Evolutionary conservation across 2,797 vertebrate genomes (phyloP), one percentile per base, ranked within the genome.

Genomic region (Sorex maritimensis): DNA sequence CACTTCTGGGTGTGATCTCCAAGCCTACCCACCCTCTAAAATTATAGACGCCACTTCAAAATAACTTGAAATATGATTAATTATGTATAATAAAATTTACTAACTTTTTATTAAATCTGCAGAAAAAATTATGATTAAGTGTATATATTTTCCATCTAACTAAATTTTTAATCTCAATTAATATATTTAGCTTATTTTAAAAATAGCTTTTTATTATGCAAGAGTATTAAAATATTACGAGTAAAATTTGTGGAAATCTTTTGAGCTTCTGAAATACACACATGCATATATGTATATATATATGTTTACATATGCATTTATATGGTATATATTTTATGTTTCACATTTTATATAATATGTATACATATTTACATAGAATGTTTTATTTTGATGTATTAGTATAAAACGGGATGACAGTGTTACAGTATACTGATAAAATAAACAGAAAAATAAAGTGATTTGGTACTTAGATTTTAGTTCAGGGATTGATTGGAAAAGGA

Each of bases 31-130:
- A 61, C 58, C 21, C 58, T 61, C 58, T 15, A 61, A 61, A 61
- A 21, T 21, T 61, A 61, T 61, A 61, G 15, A 61, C 21, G 21
- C 21, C 21, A 61, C 19, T 21, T 86, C 26, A 38, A 88, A 94
- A 88, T 94, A 88, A 71, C 69, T 28, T 67, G 63, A 73, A 3
- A 63, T 68, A 5, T 38, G 9, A 46, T 46, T 81, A 55, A 81
- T 79, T 17, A 73, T 4, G 8, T 71, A 26, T 41, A 5, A 61
- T 52, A 63, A 2, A 3, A 28, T 28, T 61, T 38, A n/a, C 21
- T 23, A 85, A 72, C 24, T 77, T 91, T 72, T 68, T 38, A n/a
- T 46, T 77, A 77, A 81, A 67, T 38, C 3, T 82, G 8, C 5
- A n/a, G 68, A 78, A 58, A 63, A 89, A 86, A 9, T 71, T 81